Evolutionary conservation across 2,888 invertebrate genomes (phyloP), one percentile per base, ranked within the genome.

Genomic region (Ommatoiulus sabulosus): DNA sequence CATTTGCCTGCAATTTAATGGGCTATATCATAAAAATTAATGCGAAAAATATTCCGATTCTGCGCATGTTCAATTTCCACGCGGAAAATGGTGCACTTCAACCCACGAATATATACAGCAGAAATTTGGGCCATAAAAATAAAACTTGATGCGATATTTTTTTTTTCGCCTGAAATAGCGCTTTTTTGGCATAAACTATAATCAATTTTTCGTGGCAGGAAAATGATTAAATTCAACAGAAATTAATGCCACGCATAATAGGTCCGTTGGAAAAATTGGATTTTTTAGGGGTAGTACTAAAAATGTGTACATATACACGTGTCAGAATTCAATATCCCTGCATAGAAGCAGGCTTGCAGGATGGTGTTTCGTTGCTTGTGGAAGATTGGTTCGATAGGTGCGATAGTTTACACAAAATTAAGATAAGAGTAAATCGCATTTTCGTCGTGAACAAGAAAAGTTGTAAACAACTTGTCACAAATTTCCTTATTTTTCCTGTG

Each of bases 1-100:
- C 88, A 88, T 88, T 88, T 84, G 88, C 88, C 85, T 52, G 88
- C 88, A 84, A 88, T 88, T 88, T 88, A 84, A 88, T 88, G 88
- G 44, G 48, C 48, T 35, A 72, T 72, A 46, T 88, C 88, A 48
- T 88, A 88, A 88, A 88, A 88, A 88, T 88, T 88, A 88, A 88
- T 88, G 88, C 52, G 88, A 85, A 88, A 52, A 88, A 88, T 88
- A 88, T 84, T 84, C 85, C 48, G 35, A 35, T 88, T 46, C 35
- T 88, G 85, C 88, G 88, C 88, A 46, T 88, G 88, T 85, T 44
- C 85, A 88, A 85, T 84, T 44, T 48, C 20, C 84, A 85, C 17
- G 44, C 48, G 84, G 44, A 84, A 84, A 84, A 48, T 87, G 87
- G 46, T 20, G 20, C 46, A 85, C 46, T 85, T 85, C 46, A 46